Percentiles rank a stretch among this genome's conserved stretches.
Evolutionary conservation across 1,140 invertebrate genomes (phyloP).

Genomic region (Macrocentrus cingulum): DNA sequence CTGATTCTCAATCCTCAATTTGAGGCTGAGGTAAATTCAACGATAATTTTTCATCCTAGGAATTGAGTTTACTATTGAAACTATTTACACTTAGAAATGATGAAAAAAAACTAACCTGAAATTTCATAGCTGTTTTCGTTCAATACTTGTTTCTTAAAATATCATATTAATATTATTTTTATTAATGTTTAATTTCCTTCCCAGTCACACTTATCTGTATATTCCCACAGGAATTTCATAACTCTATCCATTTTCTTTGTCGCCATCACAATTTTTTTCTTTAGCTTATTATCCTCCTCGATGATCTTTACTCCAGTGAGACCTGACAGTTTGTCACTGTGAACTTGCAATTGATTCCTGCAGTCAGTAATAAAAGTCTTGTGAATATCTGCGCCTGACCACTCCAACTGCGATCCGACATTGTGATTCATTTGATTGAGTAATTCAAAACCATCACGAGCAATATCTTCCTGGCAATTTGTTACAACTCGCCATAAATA

Average conservation of each 20-base stretch:
- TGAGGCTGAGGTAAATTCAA: too few relatives aligned
- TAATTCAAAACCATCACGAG: conserved; percentile 85
- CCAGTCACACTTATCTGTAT: conserved; percentile 93
- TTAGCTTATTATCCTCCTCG: conserved; percentile 44
- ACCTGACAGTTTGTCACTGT: conserved; percentile 73
- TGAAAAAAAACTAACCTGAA: too few relatives aligned
- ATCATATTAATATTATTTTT: too few relatives aligned
- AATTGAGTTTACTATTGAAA: too few relatives aligned
- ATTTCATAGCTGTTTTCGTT: too few relatives aligned
- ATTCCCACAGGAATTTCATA: conserved; percentile 92
- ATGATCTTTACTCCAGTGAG: conserved; percentile 62
- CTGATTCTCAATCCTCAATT: too few relatives aligned
- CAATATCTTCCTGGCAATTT: conserved; percentile 87
- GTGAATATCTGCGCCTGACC: conserved; percentile 76
- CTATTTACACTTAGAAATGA: too few relatives aligned
- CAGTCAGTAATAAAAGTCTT: conserved; percentile 88
- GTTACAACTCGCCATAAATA: conserved; percentile 95
- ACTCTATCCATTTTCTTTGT: conserved; percentile 91
- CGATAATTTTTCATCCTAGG: too few relatives aligned
- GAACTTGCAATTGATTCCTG: conserved; percentile 83
- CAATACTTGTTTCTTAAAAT: too few relatives aligned
- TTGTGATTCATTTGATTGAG: conserved; percentile 93
- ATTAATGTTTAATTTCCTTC: too few relatives aligned
- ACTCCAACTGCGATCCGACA: conserved; percentile 81
- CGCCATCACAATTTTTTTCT: conserved; percentile 64